These are phyloP conservation scores for Pterois miles DNA, from an alignment of 2,797 vertebrate genomes.

Conservation along the genomic window DNA sequence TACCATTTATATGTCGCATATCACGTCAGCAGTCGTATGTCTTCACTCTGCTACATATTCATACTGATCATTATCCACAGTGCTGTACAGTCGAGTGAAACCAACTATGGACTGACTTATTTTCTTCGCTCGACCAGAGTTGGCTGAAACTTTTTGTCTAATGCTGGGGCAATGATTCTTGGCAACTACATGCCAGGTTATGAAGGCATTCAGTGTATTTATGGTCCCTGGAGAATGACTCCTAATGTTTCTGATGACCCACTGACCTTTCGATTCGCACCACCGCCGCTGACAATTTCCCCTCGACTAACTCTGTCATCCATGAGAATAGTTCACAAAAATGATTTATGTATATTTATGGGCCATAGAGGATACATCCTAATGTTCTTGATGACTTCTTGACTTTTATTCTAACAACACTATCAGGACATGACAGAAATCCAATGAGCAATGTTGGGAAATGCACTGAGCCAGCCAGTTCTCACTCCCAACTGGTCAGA, in stretches of 20 bases:
- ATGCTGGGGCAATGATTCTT: not conserved
- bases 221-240: not conserved
- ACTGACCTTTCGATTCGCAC: not conserved
- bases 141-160: not conserved
- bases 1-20: not conserved
- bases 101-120: not conserved
- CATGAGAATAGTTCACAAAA: not conserved
- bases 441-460: too few relatives aligned
- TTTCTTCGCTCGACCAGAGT: not conserved
- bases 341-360: not conserved
- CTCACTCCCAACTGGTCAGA: too few relatives aligned
- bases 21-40: not conserved
- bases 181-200: not conserved
- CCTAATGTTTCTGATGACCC: not conserved
- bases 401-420: too few relatives aligned
- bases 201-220: not conserved
- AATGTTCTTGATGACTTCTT: too few relatives aligned
- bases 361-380: not conserved
- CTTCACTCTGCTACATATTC: too few relatives aligned
- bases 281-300: not conserved
- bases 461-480: too few relatives aligned
- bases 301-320: not conserved
- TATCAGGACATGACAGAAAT: too few relatives aligned
- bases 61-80: not conserved
- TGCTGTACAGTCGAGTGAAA: not conserved